Base-by-base conservation (phyloP, 2,797 vertebrate genomes). In the Paguma larvata region DNA sequence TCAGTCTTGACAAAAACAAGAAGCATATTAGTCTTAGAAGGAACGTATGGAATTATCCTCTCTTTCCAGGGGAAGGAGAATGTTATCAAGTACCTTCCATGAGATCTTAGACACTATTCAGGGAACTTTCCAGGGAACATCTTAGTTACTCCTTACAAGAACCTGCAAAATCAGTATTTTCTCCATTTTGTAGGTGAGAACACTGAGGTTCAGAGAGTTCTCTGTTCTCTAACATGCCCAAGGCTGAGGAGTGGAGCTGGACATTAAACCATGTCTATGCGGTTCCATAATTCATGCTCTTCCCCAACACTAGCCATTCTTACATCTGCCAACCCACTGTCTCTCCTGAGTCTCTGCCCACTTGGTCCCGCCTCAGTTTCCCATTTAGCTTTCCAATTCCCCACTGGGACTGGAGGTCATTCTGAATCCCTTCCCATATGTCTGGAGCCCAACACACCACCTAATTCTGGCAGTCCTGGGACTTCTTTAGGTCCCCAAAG, bases 1-100 rank as follows among this genome's bases (percentile, higher is more conserved):
- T 25, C 72, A 44, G 65, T 72, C 30, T 70, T 32, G 21, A 34
- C 77, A 92, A 79, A 77, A 89, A 85, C 15, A 51, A 51, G 89
- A 53, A 90, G 62, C 5, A 0, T 1, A 0, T 10, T 51, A 46
- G 30, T 67, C 59, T 70, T 56, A 59, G 6, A 23, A 65, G 32
- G 84, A 48, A 38, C 30, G 34, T 59, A 41, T n/a, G 25, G 72
- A 63, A 86, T 13, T 34, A 56, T 9, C 14, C 8, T 51, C 56
- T 3, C 56, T 59, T 84, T 63, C 63, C 44, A 34, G 8, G 44
- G 19, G 63, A 32, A 6, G 32, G 14, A 75, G 38, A 85, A 32
- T 1, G 0, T 1, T 2, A 16, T 27, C 12, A 85, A 75, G 9
- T 1, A 25, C 12, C 51, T 67, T 70, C 75, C 34, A 1, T 48